These are phyloP conservation scores for Xanthia icteritia DNA, from an alignment of 2,888 invertebrate genomes.

Conservation along the genomic window DNA sequence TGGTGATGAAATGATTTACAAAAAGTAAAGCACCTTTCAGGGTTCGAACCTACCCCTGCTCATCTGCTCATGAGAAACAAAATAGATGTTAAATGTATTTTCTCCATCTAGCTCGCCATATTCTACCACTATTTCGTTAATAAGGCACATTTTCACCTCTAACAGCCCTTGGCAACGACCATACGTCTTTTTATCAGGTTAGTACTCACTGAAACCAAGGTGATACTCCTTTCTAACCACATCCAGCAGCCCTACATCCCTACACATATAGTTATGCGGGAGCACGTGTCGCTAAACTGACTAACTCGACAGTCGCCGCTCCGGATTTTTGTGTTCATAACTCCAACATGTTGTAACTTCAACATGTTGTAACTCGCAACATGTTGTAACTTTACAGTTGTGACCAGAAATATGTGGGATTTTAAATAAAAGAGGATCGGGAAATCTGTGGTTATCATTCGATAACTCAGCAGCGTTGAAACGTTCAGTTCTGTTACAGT, in stretches of 20 bases:
- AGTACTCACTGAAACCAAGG: no score
- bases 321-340: constrained; percentile 63
- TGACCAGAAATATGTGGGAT: constrained; percentile 19
- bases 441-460: not conserved
- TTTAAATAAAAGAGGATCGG: constrained; percentile 7
- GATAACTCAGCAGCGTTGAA: not conserved
- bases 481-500: not conserved
- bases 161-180: not conserved
- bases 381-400: constrained; percentile 30
- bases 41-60: no score
- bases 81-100: no score
- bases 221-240: constrained; percentile 27
- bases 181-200: not conserved
- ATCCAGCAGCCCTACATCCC: constrained; percentile 67
- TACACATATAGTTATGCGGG: constrained; percentile 68
- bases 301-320: constrained; percentile 48
- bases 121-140: no score
- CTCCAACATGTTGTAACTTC: constrained; percentile 41
- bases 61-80: no score
- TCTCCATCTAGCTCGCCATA: no score
- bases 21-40: no score
- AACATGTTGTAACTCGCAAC: constrained; percentile 38
- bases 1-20: no score
- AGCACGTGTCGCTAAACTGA: constrained; percentile 65
- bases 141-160: no score